Evolutionary conservation across 2,797 vertebrate genomes (phyloP).

Genomic region (Spea hammondii): DNA sequence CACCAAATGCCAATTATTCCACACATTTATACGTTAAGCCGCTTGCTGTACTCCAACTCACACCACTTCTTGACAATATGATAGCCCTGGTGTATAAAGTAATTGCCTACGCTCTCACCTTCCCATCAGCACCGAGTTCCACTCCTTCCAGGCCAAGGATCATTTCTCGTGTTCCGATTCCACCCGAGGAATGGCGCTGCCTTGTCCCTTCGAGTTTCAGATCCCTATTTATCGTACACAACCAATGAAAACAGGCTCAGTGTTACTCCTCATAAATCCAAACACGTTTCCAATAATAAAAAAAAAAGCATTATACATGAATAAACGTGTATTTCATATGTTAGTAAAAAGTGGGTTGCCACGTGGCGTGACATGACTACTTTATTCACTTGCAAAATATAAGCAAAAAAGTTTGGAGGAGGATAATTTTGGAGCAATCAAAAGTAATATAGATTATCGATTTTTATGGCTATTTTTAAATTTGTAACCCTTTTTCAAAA

Average conservation of each 20-base stretch:
- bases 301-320: no score
- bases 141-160: conserved; percentile 96
- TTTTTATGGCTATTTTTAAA: no score
- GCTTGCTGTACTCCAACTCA: neutral
- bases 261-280: neutral
- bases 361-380: no score
- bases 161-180: conserved; percentile 91
- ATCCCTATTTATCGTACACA: conserved; percentile 72
- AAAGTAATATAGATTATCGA: no score
- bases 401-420: no score
- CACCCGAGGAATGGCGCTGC: conserved; percentile 85
- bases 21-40: neutral
- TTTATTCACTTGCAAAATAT: no score
- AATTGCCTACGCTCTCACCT: conserved; percentile 74
- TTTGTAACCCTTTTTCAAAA: no score
- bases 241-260: neutral
- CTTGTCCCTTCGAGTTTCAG: conserved; percentile 87
- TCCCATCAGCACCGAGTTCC: conserved; percentile 94
- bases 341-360: no score
- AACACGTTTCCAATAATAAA: no score
- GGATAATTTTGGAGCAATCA: no score
- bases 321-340: no score
- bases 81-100: neutral
- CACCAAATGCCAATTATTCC: no score
- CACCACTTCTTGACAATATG: neutral